Evolutionary conservation across 2,113 vertebrate genomes (phyloP), one percentile per base, ranked within the genome.

Genomic region (Boleophthalmus pectinirostris): DNA sequence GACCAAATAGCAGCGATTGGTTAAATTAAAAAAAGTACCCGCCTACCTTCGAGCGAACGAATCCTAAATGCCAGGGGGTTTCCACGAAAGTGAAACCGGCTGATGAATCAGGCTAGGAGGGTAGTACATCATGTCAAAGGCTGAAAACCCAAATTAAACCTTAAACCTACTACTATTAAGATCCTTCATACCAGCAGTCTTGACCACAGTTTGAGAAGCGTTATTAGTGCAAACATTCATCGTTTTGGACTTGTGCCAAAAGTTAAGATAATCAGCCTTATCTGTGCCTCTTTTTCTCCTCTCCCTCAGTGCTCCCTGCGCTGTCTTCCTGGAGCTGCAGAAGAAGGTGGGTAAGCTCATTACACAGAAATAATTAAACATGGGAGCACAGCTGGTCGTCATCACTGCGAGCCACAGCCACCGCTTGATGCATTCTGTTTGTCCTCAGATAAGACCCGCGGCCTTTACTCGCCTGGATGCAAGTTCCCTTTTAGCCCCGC

Each of bases 361-460:
- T 93, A 94, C 91, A 90, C 84, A 86, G 83, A 92, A 93, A 94
- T 94, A 94, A 94, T 94, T 94, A 94, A 93, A 93, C 91, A 90
- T 84, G 81, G 87, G 87, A 89, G 90, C 93, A 91, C 93, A 94
- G 92, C 93, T 93, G 93, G 92, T 90, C 87, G 70, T 91, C 93
- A 91, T 94, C 89, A 85, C 82, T 70, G 88, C 85, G 87, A 91
- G 89, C 90, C 91, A 86, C 90, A 89, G 92, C 88, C 88, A 84
- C 87, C 61, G 89, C 91, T 93, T 93, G 92, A 94, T 92, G 92
- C 90, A 91, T 93, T 92, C 93, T 94, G 92, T 91, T 90, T 91
- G 92, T 90, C 90, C 90, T 92, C 92, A 91, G 93, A 94, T 93
- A 93, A 94, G 91, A 91, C 88, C 89, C 61, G 72, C 88, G 91